Percentiles rank a stretch among this genome's conserved stretches.
Conservation (phyloP, 2,888 invertebrate genomes). For the Poecilus cupreus region DNA sequence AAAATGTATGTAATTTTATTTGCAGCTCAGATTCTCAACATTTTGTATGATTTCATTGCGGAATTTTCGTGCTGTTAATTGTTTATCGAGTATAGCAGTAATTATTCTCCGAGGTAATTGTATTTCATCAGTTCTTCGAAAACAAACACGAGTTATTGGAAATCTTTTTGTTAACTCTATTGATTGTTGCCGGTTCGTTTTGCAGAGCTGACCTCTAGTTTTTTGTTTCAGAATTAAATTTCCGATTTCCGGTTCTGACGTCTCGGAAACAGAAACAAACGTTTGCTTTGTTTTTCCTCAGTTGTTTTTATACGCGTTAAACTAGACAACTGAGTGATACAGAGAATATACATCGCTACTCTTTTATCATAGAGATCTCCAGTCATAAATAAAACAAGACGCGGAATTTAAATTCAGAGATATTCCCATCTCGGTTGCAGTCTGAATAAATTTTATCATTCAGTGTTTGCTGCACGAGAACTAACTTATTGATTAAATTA, state of each 20-base stretch:
- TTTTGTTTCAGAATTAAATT: constrained; percentile 51
- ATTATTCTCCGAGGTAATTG: background rate
- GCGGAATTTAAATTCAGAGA: constrained; percentile 51
- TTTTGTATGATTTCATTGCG: no score
- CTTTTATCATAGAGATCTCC: constrained; percentile 48
- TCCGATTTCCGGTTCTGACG: constrained; percentile 51
- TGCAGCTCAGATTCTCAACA: no score
- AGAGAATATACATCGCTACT: constrained; percentile 43
- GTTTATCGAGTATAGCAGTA: background rate
- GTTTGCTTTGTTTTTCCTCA: constrained; percentile 39
- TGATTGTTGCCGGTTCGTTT: constrained; percentile 32
- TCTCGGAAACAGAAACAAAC: constrained; percentile 45
- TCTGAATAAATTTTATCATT: constrained; percentile 1
- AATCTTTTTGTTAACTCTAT: constrained; percentile 42
- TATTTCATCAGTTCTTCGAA: background rate
- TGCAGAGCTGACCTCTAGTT: constrained; percentile 32
- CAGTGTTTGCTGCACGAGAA: background rate
- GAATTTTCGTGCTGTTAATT: no score
- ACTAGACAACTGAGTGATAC: constrained; percentile 46
- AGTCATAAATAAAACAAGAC: constrained; percentile 54
- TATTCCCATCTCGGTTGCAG: background rate
- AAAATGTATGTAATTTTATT: no score
- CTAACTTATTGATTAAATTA: background rate
- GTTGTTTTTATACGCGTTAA: constrained; percentile 40
- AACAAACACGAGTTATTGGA: constrained; percentile 14